Evolutionary conservation across 1,140 invertebrate genomes (phyloP).

Genomic region (Lordiphosa collinella): DNA sequence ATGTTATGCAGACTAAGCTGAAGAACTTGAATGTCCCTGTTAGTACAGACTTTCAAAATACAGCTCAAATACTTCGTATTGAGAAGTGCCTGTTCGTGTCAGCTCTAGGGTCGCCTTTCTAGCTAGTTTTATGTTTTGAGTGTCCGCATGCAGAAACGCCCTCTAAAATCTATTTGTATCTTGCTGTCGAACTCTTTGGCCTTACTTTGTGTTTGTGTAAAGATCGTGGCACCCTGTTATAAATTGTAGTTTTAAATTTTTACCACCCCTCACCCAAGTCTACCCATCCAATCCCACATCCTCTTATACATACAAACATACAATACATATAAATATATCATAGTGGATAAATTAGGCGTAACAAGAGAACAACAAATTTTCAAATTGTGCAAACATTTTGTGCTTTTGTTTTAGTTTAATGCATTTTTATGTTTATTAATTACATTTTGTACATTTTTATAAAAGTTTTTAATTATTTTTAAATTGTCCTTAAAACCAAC

Average conservation of each 20-base stretch:
- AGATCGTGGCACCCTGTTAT: slow-evolving; percentile 58
- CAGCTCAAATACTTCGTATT: too few species aligned
- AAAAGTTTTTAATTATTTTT: slow-evolving; percentile 76
- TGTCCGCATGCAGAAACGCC: too few species aligned
- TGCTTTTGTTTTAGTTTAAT: slow-evolving; percentile 70
- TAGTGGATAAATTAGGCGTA: slow-evolving; percentile 69
- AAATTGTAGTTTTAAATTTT: slow-evolving; percentile 71
- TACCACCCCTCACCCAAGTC: slow-evolving; percentile 2
- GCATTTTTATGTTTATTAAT: slow-evolving; percentile 73
- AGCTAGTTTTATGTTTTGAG: too few species aligned
- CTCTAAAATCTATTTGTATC: slow-evolving; percentile 36
- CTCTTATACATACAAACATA: slow-evolving; percentile 38
- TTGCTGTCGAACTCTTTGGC: slow-evolving; percentile 48
- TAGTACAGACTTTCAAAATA: too few species aligned
- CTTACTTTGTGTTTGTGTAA: slow-evolving; percentile 65
- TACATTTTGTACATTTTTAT: slow-evolving; percentile 73
- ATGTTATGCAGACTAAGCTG: too few species aligned
- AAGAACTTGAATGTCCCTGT: too few species aligned
- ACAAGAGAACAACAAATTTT: slow-evolving; percentile 42
- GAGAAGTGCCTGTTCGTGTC: too few species aligned
- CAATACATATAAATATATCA: slow-evolving; percentile 58
- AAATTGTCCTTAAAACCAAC: slow-evolving; percentile 51
- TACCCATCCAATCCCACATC: neutral
- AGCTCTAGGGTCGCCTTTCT: too few species aligned
- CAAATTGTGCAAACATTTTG: slow-evolving; percentile 59